Base-by-base conservation (phyloP, 2,888 invertebrate species). In the Acheta domesticus region DNA sequence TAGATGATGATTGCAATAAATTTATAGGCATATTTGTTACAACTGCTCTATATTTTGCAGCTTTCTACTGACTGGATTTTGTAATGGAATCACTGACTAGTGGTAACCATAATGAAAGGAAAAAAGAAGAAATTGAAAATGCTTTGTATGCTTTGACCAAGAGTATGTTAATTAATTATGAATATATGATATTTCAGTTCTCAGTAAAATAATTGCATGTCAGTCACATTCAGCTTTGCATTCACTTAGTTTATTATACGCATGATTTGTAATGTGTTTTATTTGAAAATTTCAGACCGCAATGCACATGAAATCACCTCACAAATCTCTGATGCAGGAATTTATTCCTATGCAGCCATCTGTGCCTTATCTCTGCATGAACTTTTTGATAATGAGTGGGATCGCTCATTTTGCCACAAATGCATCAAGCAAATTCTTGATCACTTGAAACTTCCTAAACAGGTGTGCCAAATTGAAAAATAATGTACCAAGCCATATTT, bases 341-440 rank as follows among this genome's bases (percentile, higher is more conserved):
- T 85, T 76, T 87, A 86, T 81, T 86, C 88, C 2, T 88, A 88
- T 82, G 87, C 88, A 78, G 88, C 89, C 12, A 85, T 89, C 77
- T 88, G 88, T 85, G 88, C 89, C 2, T 84, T 89, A 48, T 86
- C 86, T 23, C 84, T 89, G 19, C 84, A 86, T 50, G 85, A 88
- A 79, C 84, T 89, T 76, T 89, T 88, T 84, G 86, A 87, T 79
- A 87, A 87, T 80, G 86, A 87, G 50, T 86, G 86, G 85, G 87
- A 88, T 81, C 82, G 82, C 4, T 81, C 83, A 4, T 87, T 87
- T 81, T 85, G 85, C 80, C 81, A 83, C 50, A 83, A 83, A 75
- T 86, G 85, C 79, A 83, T 87, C 21, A 83, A 85, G 81, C 83
- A 83, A 48, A 81, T 87, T 73, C 84, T 86, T 78, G 80, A 83